These are phyloP conservation scores for Diorhabda elongata DNA, from an alignment of 1,140 invertebrate species.

Conservation along the genomic window DNA sequence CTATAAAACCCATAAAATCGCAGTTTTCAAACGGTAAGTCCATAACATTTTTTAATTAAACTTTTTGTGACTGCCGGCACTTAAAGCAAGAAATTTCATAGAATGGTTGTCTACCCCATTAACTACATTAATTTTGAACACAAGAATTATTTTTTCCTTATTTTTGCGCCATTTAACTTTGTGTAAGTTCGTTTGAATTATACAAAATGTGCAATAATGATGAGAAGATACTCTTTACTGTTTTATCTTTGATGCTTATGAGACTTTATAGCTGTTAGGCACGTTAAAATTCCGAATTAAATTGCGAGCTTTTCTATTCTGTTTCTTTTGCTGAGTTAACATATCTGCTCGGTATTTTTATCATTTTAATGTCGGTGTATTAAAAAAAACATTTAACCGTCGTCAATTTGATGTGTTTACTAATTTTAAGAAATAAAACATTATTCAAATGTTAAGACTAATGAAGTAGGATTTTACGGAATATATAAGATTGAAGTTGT, in stretches of 20 bases:
- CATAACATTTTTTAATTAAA: conserved; percentile 32
- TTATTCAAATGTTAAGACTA: too few species aligned
- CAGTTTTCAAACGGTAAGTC: conserved; percentile 17
- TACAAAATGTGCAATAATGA: conserved; percentile 30
- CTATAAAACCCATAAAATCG: conserved; percentile 4
- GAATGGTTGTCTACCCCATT: conserved; percentile 28
- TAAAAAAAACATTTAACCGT: too few species aligned
- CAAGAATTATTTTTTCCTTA: conserved; percentile 21
- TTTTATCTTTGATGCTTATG: conserved; percentile 30
- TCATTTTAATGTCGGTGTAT: too few species aligned
- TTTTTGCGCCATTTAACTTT: conserved; percentile 30
- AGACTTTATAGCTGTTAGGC: conserved; percentile 22
- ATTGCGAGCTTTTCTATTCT: background rate
- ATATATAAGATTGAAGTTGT: too few species aligned
- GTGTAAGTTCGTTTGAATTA: conserved; percentile 25
- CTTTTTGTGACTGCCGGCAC: conserved; percentile 18
- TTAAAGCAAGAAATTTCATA: conserved; percentile 23
- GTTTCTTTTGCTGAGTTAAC: too few species aligned
- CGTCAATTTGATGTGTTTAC: too few species aligned
- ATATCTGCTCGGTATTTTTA: too few species aligned
- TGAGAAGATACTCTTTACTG: conserved; percentile 24
- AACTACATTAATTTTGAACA: conserved; percentile 30
- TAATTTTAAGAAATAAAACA: too few species aligned
- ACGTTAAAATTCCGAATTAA: conserved; percentile 8
- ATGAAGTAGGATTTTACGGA: too few species aligned